phyloP scores from a whole-genome alignment of 1,140 invertebrate genomes.

The Drosophila mayri region DNA sequence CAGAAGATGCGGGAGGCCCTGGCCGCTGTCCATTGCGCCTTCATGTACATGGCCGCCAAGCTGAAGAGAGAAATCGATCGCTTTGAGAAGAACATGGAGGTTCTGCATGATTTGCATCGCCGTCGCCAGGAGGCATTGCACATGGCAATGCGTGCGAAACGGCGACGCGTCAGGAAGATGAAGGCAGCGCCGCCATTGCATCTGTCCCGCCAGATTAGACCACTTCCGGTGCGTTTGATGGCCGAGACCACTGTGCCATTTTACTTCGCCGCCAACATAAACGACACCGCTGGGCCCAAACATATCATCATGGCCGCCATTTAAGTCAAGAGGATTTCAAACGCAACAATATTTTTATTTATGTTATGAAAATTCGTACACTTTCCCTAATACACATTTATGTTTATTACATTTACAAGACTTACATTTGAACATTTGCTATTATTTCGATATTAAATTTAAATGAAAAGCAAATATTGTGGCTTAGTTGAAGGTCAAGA shows the following conservation, averaged over 20 bases:
- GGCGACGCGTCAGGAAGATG: background rate
- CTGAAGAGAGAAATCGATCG: no score
- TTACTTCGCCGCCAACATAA: background rate
- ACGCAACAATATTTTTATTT: background rate
- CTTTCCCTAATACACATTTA: background rate
- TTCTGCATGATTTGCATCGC: background rate
- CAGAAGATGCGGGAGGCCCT: background rate
- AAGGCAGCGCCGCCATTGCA: background rate
- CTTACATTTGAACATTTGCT: background rate
- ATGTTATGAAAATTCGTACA: background rate
- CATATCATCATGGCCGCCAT: no score
- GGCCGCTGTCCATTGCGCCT: no score
- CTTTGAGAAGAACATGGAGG: background rate
- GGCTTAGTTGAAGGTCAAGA: slow-evolving; percentile 5
- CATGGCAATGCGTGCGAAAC: background rate
- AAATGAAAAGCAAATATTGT: background rate
- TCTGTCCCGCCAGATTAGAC: no score
- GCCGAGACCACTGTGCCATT: background rate
- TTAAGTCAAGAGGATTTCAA: background rate
- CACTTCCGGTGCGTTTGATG: background rate
- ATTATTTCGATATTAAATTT: background rate
- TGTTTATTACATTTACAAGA: background rate
- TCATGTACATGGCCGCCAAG: background rate
- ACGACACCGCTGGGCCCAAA: background rate
- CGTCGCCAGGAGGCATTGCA: background rate